These are phyloP conservation scores for Dolichoris vasculosae DNA, from an alignment of 1,140 invertebrate genomes.

Conservation along the genomic window DNA sequence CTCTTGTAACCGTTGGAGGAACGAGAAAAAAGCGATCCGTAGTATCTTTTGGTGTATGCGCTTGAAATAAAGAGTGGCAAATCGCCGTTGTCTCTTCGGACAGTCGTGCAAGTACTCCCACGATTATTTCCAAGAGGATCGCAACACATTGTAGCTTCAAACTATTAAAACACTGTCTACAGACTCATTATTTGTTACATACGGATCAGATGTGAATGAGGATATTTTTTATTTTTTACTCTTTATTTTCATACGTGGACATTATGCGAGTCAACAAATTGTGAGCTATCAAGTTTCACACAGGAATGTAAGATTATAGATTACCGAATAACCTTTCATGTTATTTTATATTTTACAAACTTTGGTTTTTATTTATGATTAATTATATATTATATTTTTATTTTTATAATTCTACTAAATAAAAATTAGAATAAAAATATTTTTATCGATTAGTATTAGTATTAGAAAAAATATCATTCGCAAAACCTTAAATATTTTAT, in stretches of 20 bases:
- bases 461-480: no score
- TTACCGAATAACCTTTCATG: no score
- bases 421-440: no score
- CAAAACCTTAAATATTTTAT: no score
- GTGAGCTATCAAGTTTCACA: not conserved
- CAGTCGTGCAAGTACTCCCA: not conserved
- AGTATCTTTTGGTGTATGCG: not conserved
- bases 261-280: not conserved
- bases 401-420: no score
- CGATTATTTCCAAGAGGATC: not conserved
- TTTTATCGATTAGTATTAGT: no score
- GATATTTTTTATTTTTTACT: not conserved
- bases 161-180: not conserved
- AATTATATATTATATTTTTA: no score
- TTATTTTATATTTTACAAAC: no score
- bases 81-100: not conserved
- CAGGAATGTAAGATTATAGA: not conserved
- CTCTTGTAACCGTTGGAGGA: slow-evolving; percentile 21
- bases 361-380: no score
- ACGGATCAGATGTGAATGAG: not conserved
- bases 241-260: not conserved
- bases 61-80: not conserved
- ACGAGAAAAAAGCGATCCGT: not conserved
- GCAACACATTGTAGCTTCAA: not conserved
- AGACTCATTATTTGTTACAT: not conserved